These are phyloP conservation scores for Macroramphosus scolopax DNA, from an alignment of 2,797 vertebrate species.

Conservation along the genomic window DNA sequence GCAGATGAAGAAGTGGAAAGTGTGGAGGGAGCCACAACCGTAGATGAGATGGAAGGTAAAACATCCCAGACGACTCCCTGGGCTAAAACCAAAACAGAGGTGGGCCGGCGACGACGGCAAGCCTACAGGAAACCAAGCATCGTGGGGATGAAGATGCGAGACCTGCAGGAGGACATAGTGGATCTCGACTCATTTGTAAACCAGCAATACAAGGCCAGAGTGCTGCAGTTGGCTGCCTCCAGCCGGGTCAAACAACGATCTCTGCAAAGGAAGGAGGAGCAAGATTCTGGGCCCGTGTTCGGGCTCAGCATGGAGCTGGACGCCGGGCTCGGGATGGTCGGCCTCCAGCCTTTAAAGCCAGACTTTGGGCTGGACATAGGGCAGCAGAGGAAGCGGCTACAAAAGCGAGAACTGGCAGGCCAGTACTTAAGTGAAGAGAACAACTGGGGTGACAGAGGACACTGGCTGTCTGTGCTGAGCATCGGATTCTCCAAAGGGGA, in stretches of 20 bases:
- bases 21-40: constrained; percentile 27
- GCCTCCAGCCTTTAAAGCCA: constrained; percentile 49
- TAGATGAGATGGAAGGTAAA: constrained; percentile 29
- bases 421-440: constrained; percentile 48
- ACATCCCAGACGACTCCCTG: constrained; percentile 29
- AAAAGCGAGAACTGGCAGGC: constrained; percentile 67
- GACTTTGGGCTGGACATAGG: constrained; percentile 26
- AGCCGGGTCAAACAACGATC: constrained; percentile 61
- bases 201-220: constrained; percentile 81
- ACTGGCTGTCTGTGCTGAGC: constrained; percentile 82
- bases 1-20: constrained; percentile 36
- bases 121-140: constrained; percentile 69
- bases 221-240: constrained; percentile 52
- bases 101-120: constrained; percentile 2
- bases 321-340: constrained; percentile 51
- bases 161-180: constrained; percentile 79
- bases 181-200: constrained; percentile 83
- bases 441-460: constrained; percentile 43
- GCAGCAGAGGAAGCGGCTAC: constrained; percentile 41
- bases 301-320: constrained; percentile 59
- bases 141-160: constrained; percentile 66
- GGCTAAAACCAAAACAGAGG: constrained; percentile 29
- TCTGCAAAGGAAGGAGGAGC: constrained; percentile 68
- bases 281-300: constrained; percentile 35
- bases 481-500: constrained; percentile 87